These are phyloP conservation scores for Protosalanx chinensis DNA, from an alignment of 2,797 vertebrate species.

Conservation along the genomic window DNA sequence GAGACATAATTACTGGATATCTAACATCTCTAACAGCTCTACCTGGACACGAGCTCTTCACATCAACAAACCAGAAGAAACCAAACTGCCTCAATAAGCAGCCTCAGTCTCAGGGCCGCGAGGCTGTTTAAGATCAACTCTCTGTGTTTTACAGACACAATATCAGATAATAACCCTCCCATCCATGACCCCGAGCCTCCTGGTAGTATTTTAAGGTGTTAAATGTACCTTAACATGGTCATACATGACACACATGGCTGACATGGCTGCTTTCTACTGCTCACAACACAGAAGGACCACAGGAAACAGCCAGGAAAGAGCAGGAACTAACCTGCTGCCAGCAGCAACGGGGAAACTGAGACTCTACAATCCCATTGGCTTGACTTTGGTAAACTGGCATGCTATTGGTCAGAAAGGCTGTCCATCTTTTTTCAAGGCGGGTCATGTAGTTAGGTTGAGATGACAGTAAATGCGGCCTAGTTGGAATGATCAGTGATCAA, in stretches of 20 bases:
- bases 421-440: conserved; percentile 65
- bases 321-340: conserved; percentile 81
- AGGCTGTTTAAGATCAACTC: conserved; percentile 68
- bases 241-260: conserved; percentile 85
- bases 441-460: conserved; percentile 71
- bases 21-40: conserved; percentile 40
- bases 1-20: background rate
- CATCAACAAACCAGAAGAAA: conserved; percentile 83
- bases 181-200: conserved; percentile 56
- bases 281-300: conserved; percentile 84
- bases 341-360: conserved; percentile 60
- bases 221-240: conserved; percentile 83
- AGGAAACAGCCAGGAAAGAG: conserved; percentile 82
- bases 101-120: conserved; percentile 76
- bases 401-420: conserved; percentile 47
- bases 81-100: conserved; percentile 81
- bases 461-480: conserved; percentile 78
- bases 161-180: conserved; percentile 59
- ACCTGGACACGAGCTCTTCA: conserved; percentile 31
- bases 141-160: conserved; percentile 63
- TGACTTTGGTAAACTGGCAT: conserved; percentile 54
- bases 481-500: conserved; percentile 56
- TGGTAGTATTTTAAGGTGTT: conserved; percentile 70
- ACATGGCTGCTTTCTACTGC: conserved; percentile 71
- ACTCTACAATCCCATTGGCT: conserved; percentile 37